Evolutionary conservation across 1,140 invertebrate species (phyloP).

Genomic region (Rhizoglyphus robini): DNA sequence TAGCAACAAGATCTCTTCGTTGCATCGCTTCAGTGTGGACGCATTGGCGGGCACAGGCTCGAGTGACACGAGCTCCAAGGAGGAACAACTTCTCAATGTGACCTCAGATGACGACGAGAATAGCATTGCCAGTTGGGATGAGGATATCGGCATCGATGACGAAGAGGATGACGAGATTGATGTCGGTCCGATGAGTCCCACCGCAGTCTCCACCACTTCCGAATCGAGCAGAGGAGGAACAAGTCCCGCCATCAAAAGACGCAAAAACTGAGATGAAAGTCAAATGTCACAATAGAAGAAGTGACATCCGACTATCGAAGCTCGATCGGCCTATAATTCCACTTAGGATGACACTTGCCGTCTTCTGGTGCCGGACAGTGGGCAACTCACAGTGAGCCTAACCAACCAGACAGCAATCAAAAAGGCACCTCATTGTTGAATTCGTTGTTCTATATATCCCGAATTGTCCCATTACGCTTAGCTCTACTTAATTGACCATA

Average conservation of each 20-base stretch:
- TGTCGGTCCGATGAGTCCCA: constrained; percentile 22
- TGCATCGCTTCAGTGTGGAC: constrained; percentile 22
- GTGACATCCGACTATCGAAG: too few relatives aligned
- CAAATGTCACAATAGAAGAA: too few relatives aligned
- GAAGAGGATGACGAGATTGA: constrained; percentile 20
- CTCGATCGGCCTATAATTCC: too few relatives aligned
- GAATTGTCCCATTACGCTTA: too few relatives aligned
- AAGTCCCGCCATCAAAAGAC: background rate
- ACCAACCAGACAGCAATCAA: too few relatives aligned
- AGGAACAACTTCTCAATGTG: constrained; percentile 13
- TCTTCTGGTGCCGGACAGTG: too few relatives aligned
- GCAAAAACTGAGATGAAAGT: background rate
- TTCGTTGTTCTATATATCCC: too few relatives aligned
- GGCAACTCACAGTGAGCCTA: too few relatives aligned
- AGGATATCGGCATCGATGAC: constrained; percentile 16
- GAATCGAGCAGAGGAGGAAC: constrained; percentile 23
- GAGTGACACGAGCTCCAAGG: background rate
- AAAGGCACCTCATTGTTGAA: too few relatives aligned
- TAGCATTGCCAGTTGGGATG: constrained; percentile 18
- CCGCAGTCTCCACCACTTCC: constrained; percentile 26
- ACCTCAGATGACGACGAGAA: constrained; percentile 21
- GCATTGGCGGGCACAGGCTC: constrained; percentile 21
- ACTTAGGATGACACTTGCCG: too few relatives aligned
- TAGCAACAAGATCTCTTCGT: constrained; percentile 13
- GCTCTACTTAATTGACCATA: too few relatives aligned